Evolutionary conservation across 2,113 vertebrate species (phyloP).

Genomic region (Macquaria australasica): DNA sequence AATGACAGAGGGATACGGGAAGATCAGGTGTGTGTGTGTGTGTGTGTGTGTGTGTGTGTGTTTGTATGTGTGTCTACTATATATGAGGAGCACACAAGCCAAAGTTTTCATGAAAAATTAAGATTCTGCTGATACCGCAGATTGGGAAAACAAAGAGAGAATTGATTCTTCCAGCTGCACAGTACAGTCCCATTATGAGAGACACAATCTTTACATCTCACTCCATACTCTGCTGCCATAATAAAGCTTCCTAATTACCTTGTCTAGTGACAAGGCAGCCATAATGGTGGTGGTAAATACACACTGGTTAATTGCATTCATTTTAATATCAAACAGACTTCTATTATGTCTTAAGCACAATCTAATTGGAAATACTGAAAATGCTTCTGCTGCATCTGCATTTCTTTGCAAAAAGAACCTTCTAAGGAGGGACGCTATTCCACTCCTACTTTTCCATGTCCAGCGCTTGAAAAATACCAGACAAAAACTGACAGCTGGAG

Average conservation of each 20-base stretch:
- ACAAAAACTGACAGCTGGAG: constrained; percentile 69
- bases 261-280: constrained; percentile 48
- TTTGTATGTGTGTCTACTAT: neutral
- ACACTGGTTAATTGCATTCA: constrained; percentile 58
- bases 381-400: constrained; percentile 41
- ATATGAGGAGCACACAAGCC: constrained; percentile 28
- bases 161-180: constrained; percentile 64
- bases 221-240: constrained; percentile 42
- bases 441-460: neutral
- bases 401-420: constrained; percentile 26
- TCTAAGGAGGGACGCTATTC: constrained; percentile 17
- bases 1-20: constrained; percentile 29
- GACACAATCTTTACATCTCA: constrained; percentile 65
- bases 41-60: constrained; percentile 10
- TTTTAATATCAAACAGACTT: constrained; percentile 60
- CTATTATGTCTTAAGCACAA: constrained; percentile 35
- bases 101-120: constrained; percentile 64
- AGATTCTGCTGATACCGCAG: constrained; percentile 64
- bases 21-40: constrained; percentile 27
- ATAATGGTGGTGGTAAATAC: constrained; percentile 52
- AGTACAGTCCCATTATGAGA: constrained; percentile 52
- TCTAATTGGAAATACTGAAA: constrained; percentile 31
- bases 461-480: constrained; percentile 51
- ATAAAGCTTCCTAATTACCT: constrained; percentile 61
- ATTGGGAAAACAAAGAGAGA: constrained; percentile 64